Conservation (phyloP, 1,140 invertebrate species). For the Lepidurus couesii region DNA sequence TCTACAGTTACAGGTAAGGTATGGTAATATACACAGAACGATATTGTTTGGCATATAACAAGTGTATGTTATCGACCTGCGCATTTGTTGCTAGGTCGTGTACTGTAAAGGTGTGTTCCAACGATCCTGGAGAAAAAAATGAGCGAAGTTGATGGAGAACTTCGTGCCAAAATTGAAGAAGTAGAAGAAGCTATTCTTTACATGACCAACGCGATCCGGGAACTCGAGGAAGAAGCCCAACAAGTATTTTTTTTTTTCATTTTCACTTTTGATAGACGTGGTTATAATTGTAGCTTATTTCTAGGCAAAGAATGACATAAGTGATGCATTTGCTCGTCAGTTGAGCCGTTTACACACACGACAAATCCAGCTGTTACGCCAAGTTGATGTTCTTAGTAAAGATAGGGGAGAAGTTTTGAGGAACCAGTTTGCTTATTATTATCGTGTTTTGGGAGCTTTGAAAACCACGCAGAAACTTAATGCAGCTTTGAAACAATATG, state of each 20-base stretch:
- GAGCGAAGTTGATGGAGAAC: constrained; percentile 3
- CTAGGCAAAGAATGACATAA: background rate
- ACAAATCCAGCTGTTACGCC: constrained; percentile 26
- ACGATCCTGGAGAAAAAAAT: background rate
- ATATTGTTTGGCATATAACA: background rate
- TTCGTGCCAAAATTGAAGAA: constrained; percentile 7
- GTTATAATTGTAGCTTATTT: background rate
- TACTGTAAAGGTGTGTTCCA: background rate
- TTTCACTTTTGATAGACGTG: background rate
- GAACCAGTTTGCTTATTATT: constrained; percentile 28
- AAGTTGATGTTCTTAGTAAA: constrained; percentile 25
- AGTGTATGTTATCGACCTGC: constrained; percentile 7
- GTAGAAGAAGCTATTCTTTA: constrained; percentile 20
- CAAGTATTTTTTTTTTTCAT: background rate
- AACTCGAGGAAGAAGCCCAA: constrained; percentile 28
- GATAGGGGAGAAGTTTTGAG: constrained; percentile 21
- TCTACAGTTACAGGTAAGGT: too few species aligned
- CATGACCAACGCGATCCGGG: constrained; percentile 16
- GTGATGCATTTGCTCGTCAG: constrained; percentile 3
- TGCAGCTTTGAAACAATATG: constrained; percentile 10
- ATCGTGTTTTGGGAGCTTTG: constrained; percentile 25
- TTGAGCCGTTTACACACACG: constrained; percentile 11
- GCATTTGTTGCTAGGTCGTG: background rate
- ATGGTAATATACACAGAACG: too few species aligned
- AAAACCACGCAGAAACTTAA: constrained; percentile 16